phyloP scores from a whole-genome alignment of 2,888 invertebrate species.

The Polyploca ridens region DNA sequence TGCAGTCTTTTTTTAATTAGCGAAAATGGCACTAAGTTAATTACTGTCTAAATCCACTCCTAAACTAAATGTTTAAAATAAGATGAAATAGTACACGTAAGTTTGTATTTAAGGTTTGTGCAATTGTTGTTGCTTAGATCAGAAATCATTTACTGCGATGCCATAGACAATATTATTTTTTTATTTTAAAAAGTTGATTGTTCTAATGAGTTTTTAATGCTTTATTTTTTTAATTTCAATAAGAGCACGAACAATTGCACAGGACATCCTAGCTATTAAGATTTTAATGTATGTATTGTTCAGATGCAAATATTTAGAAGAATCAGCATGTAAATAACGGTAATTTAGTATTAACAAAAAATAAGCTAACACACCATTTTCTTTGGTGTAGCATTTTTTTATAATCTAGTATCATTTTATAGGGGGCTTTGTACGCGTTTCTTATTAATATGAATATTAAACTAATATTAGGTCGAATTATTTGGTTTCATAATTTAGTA shows the following conservation, averaged over 20 bases:
- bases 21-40: conserved; percentile 65
- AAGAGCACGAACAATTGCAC: conserved; percentile 76
- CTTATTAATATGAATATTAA: conserved; percentile 22
- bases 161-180: conserved; percentile 49
- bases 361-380: conserved; percentile 55
- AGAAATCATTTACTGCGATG: conserved; percentile 36
- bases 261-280: conserved; percentile 71
- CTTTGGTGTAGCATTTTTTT: conserved; percentile 70
- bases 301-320: conserved; percentile 84
- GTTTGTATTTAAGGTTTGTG: conserved; percentile 68
- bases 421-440: conserved; percentile 57
- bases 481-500: conserved; percentile 12
- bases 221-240: conserved; percentile 23
- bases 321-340: conserved; percentile 79
- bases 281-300: conserved; percentile 83
- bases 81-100: conserved; percentile 69
- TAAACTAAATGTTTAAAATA: conserved; percentile 61
- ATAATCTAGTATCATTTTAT: conserved; percentile 58
- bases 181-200: conserved; percentile 17
- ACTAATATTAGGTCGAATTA: conserved; percentile 11
- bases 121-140: conserved; percentile 75
- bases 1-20: conserved; percentile 38
- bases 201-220: neutral
- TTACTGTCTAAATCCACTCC: conserved; percentile 81
- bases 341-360: conserved; percentile 63